Evolutionary conservation across 2,888 invertebrate species (phyloP), one percentile per base, ranked within the genome.

Genomic region (Leptodirus hochenwartii): DNA sequence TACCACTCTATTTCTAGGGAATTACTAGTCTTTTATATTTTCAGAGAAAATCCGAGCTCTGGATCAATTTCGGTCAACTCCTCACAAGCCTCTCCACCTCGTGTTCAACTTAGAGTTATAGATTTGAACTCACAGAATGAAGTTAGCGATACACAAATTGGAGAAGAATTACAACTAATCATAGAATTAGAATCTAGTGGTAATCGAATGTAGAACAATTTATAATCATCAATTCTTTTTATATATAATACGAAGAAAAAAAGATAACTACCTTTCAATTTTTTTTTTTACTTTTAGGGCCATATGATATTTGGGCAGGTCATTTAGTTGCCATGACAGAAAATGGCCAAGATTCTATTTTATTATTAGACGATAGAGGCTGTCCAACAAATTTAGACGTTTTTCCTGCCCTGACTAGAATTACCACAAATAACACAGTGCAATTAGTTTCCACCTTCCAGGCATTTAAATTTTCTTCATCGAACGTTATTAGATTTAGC

Each of bases 391-490:
- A 85, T 44, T 46, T 51, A 14, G 57, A 54, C 17, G 58, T 65
- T 14, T 65, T 65, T 38, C 64, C 65, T 2, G 48, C 53, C 0
- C 42, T 65, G 23, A 50, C 49, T 26, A 61, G 61, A 41, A 36
- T 51, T 3, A 44, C 43, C 11, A 50, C 47, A 0, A 43, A 45
- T 2, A 44, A 46, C 3, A 47, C 47, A 2, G 54, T 45, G 37
- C 44, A 63, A 24, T 51, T 80, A 11, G 54, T 62, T 1, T 65
- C 70, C 3, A 62, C 64, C 12, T 85, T 84, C 51, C 74, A 77
- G 46, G 87, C 85, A 0, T 88, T 88, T 53, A 79, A 85, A 38
- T 88, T 88, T 54, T 75, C 81, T 0, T 71, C 76, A 8, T 80
- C 84, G n/a, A 71, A 78, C 16, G 64, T 80, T 4, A 79, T 87